Base-by-base conservation (phyloP, 2,888 invertebrate genomes). In the Lasioglossum calceatum region DNA sequence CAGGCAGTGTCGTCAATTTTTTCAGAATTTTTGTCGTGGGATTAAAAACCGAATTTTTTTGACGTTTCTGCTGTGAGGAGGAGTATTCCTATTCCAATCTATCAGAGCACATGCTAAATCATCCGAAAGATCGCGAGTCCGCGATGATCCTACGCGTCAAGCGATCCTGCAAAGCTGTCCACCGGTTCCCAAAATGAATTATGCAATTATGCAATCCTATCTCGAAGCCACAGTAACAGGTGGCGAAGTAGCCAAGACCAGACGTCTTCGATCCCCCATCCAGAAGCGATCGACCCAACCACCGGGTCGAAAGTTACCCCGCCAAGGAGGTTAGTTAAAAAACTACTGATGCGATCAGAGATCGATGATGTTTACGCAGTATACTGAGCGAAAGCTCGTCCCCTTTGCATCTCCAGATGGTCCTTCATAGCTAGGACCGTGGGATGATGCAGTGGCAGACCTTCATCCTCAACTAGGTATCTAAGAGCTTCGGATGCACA, bases 391-490 rank as follows among this genome's bases (percentile, higher is more conserved):
- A 93, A 89, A 73, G 92, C 83, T 39, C 93, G 92, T 83, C 92
- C 93, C 85, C 93, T 92, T 82, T 94, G 95, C 61, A 92, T 75
- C 36, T 93, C 93, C 78, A 95, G 90, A 82, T 95, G 94, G 84
- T 87, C 93, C 87, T 93, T 94, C 93, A 95, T 93, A 19, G 94
- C 94, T 10, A 94, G 50, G 67, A 95, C 93, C 32, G 94, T 94
- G n/a, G 95, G 94, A 92, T 95, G 94, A 86, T 93, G 92, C 39
- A 90, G 90, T 32, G 93, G 91, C 32, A 95, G 89, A 12, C 94
- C 95, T 77, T 95, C 95, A 39, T 94, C 93, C 85, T 94, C 94
- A 14, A 94, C 91, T 78, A 95, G 92, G 85, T 94, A 95, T 84
- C 94, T 92, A 10, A 95, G 81, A 2, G 94, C 92, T 79, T 95